Percentiles rank a stretch among this genome's conserved stretches.
phyloP scores from a whole-genome alignment of 2,888 invertebrate species.

The Chymomyza procnemis region DNA sequence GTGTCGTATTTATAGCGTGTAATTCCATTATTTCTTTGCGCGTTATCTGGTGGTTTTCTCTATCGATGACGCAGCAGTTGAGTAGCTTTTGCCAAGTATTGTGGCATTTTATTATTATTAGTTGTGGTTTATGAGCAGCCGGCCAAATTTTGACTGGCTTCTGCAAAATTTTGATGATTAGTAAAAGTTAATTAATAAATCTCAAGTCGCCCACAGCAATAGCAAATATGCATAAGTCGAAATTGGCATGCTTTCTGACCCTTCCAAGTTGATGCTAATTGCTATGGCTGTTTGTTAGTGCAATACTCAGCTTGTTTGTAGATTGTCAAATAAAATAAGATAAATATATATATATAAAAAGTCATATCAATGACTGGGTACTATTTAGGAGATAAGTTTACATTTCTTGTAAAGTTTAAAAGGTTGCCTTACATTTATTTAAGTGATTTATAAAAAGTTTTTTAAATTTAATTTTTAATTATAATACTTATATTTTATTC shows the following conservation, averaged over 20 bases:
- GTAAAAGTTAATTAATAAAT: not conserved
- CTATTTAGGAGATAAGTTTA: not conserved
- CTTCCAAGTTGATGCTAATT: constrained; percentile 7
- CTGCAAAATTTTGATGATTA: not conserved
- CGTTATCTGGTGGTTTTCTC: not conserved
- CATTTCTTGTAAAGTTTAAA: no score
- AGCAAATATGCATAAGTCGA: no score
- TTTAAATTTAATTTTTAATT: no score
- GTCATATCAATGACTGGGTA: not conserved
- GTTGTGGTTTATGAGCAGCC: not conserved
- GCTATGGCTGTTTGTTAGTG: not conserved
- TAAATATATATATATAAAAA: not conserved
- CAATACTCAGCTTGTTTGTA: not conserved
- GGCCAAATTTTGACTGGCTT: not conserved
- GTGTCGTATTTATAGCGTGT: constrained; percentile 54
- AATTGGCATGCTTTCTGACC: no score
- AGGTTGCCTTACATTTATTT: no score
- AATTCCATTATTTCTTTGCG: constrained; percentile 14
- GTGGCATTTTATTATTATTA: no score
- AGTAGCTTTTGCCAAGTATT: not conserved
- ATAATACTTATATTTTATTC: no score
- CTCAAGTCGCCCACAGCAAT: not conserved
- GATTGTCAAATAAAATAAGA: not conserved
- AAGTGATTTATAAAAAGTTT: no score
- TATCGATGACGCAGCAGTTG: not conserved